These are phyloP conservation scores for Chaenocephalus aceratus DNA, from an alignment of 2,113 vertebrate genomes.

Conservation along the genomic window DNA sequence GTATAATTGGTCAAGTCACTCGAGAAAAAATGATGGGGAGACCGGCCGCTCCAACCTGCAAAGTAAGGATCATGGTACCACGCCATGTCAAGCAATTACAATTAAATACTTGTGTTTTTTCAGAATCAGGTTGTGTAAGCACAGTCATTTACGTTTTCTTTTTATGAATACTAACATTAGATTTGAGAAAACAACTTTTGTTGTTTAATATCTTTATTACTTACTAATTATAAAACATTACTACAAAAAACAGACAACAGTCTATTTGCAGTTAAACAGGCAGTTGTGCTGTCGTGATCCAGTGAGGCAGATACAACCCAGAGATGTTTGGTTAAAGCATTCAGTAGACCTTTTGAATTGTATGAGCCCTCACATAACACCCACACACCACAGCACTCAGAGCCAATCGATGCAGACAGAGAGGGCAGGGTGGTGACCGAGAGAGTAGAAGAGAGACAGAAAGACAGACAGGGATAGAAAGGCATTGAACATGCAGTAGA, in stretches of 20 bases:
- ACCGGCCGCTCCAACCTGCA: background rate
- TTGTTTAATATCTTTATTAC: background rate
- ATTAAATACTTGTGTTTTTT: background rate
- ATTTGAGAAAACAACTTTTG: background rate
- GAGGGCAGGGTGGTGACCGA: slow-evolving; percentile 18
- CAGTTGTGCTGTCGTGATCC: slow-evolving; percentile 12
- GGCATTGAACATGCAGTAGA: slow-evolving; percentile 67
- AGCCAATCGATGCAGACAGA: slow-evolving; percentile 51
- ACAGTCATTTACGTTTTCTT: background rate
- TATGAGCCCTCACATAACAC: slow-evolving; percentile 40
- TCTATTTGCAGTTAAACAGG: background rate
- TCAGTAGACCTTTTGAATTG: slow-evolving; percentile 44
- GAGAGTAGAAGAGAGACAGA: slow-evolving; percentile 33
- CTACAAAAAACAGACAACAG: background rate
- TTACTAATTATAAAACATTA: background rate
- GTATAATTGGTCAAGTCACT: too few species aligned
- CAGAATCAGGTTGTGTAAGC: too few species aligned
- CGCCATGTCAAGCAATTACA: too few species aligned
- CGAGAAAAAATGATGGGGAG: background rate
- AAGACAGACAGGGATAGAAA: slow-evolving; percentile 23
- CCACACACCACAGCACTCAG: slow-evolving; percentile 47
- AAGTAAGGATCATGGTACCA: background rate
- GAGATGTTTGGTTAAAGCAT: slow-evolving; percentile 41
- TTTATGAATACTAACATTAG: background rate
- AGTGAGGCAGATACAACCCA: slow-evolving; percentile 13